phyloP scores from a whole-genome alignment of 92 coral and sea anemone genomes.

The Phenganax stokvisi region DNA sequence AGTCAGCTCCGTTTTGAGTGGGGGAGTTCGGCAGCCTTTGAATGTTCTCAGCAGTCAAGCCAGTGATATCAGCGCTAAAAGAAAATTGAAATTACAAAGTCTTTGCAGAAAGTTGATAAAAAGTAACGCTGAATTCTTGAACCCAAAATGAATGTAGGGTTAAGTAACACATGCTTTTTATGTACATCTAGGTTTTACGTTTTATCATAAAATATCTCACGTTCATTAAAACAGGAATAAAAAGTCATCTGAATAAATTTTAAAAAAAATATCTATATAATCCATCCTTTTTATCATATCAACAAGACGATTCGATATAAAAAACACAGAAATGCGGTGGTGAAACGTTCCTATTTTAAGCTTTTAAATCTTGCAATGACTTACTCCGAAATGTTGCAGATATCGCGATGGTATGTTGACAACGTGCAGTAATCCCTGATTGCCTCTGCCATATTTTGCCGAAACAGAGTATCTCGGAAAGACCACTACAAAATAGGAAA shows the following conservation, averaged over 20 bases:
- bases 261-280: no score
- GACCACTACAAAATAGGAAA: conserved; percentile 17
- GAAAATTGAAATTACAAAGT: not conserved
- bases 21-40: not conserved
- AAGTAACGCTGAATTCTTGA: no score
- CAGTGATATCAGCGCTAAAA: not conserved
- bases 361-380: not conserved
- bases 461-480: conserved; percentile 5
- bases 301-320: no score
- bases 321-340: no score
- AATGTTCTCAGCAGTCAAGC: not conserved
- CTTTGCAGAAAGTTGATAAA: no score
- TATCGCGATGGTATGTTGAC: not conserved
- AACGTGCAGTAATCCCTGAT: not conserved
- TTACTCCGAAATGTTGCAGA: conserved; percentile 33
- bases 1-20: conserved; percentile 1
- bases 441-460: conserved; percentile 18
- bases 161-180: no score
- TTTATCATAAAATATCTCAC: no score
- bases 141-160: no score
- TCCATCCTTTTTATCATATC: no score
- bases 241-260: no score
- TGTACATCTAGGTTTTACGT: no score
- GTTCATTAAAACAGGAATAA: no score
- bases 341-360: not conserved